phyloP scores from a whole-genome alignment of 2,113 vertebrate species.

The Choloepus hoffmanni region DNA sequence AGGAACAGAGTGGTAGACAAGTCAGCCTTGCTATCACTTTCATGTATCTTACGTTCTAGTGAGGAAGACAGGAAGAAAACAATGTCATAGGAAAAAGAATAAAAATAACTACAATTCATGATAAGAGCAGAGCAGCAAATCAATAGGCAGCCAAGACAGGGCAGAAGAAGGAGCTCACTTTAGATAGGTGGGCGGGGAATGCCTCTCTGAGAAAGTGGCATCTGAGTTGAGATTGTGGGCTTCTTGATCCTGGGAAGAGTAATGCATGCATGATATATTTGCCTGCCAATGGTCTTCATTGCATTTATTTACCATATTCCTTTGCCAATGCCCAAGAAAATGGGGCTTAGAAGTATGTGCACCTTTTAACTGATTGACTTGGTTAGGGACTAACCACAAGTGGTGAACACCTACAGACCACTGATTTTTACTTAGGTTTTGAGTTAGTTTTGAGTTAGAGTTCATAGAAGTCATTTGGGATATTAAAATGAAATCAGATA shows the following conservation, averaged over 20 bases:
- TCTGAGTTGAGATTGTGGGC: not conserved
- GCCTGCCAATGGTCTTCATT: not conserved
- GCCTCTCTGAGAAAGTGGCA: not conserved
- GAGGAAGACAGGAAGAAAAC: constrained; percentile 6
- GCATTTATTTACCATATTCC: not conserved
- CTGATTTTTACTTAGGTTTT: not conserved
- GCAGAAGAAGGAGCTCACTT: not conserved
- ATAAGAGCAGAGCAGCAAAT: not conserved
- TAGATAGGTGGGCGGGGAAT: not conserved
- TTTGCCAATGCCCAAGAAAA: not conserved
- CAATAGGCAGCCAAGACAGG: not conserved
- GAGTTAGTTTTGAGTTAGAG: not conserved
- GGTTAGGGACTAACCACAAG: not conserved
- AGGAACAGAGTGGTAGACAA: not conserved
- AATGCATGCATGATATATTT: not conserved
- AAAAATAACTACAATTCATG: not conserved
- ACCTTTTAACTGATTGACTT: not conserved
- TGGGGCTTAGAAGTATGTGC: not conserved
- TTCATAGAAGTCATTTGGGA: not conserved
- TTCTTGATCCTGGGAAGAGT: fast-evolving
- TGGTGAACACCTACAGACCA: not conserved
- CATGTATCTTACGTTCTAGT: not conserved
- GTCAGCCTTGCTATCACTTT: not conserved
- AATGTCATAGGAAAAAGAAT: not conserved
- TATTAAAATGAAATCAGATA: constrained; percentile 45